Percentiles rank a stretch among this genome's conserved stretches.
phyloP scores from a whole-genome alignment of 2,888 invertebrate species.

The Euclidia mi region DNA sequence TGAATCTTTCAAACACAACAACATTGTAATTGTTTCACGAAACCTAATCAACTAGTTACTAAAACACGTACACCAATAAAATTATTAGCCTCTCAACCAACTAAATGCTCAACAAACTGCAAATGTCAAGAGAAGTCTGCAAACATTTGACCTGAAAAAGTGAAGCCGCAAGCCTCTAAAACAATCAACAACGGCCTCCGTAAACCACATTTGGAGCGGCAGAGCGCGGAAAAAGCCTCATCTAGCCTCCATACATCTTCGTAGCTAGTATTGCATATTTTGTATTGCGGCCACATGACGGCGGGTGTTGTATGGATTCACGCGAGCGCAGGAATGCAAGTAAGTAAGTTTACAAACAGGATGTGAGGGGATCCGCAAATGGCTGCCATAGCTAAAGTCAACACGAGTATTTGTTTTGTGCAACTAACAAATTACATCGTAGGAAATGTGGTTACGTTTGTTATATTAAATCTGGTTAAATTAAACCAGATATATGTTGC shows the following conservation, averaged over 20 bases:
- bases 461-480: slow-evolving; percentile 55
- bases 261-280: slow-evolving; percentile 45
- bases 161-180: neutral
- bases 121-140: too few relatives aligned
- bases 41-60: too few relatives aligned
- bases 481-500: slow-evolving; percentile 19
- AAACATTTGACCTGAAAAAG: slow-evolving; percentile 6
- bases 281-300: slow-evolving; percentile 49
- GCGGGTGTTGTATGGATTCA: slow-evolving; percentile 56
- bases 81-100: too few relatives aligned
- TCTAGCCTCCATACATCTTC: slow-evolving; percentile 31
- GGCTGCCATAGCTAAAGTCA: slow-evolving; percentile 63
- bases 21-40: neutral
- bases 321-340: slow-evolving; percentile 59
- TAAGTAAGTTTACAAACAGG: slow-evolving; percentile 66
- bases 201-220: slow-evolving; percentile 9
- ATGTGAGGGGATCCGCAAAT: slow-evolving; percentile 63
- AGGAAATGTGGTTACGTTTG: slow-evolving; percentile 54
- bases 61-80: too few relatives aligned
- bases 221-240: slow-evolving; percentile 16
- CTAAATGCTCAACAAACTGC: too few relatives aligned
- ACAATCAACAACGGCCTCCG: slow-evolving; percentile 5
- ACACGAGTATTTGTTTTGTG: slow-evolving; percentile 61
- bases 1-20: too few relatives aligned
- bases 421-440: slow-evolving; percentile 63